Base-by-base conservation (phyloP, 2,797 vertebrate genomes). In the Propithecus perrieri region DNA sequence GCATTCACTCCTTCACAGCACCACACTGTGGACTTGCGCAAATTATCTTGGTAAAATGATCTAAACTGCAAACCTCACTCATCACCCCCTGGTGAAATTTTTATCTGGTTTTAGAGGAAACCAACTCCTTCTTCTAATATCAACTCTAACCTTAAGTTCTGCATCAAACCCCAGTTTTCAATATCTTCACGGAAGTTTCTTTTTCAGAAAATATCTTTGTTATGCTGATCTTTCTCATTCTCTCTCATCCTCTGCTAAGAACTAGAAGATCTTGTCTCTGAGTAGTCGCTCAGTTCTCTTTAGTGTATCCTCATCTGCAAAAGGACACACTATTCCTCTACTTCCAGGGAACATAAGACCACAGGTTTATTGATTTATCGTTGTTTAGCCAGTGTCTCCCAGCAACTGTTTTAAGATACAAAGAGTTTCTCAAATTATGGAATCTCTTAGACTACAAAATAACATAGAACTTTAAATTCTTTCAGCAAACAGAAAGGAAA, bases 361-460 rank as follows among this genome's bases (percentile, higher is more conserved):
- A 91, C 26, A 50, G 74, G 48, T 50, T 92, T 97, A 97, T 93
- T 96, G 91, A 96, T 94, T 96, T 79, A 89, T 59, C 4, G 13
- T 50, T 95, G 71, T 94, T 96, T 91, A 84, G 71, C 20, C 50
- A 81, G 48, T 69, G 65, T 97, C 35, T 97, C 96, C 94, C 96
- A 97, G 86, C 75, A 97, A 95, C 95, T 76, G 80, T 92, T 86
- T 86, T 93, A 95, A 92, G 89, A 93, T n/a, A 86, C 67, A 85
- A 67, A 84, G 61, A 35, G 0, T 53, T 86, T 96, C 87, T 87
- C 61, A 80, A 71, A 63, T 95, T 80, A 74, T 67, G 85, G 67
- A 89, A 50, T 85, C 24, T 43, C 71, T 96, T 71, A 93, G 65
- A 96, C 89, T 65, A 95, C 59, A 97, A 90, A 89, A 94, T 93